phyloP scores from a whole-genome alignment of 2,888 invertebrate genomes.

The Polyommatus icarus region DNA sequence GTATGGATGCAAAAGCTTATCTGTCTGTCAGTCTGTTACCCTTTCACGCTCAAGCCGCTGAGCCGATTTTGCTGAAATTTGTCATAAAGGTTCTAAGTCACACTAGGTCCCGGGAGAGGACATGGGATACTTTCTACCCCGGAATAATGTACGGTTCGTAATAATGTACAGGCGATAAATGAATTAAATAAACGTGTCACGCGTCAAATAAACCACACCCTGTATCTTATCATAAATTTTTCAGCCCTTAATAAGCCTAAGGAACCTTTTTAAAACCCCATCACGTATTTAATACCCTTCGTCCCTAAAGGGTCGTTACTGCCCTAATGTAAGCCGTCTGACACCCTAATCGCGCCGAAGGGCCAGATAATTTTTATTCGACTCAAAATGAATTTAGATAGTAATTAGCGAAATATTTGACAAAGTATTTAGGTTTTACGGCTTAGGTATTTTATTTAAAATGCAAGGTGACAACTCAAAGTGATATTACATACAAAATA shows the following conservation, averaged over 20 bases:
- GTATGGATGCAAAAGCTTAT: no score
- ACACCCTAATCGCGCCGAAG: neutral
- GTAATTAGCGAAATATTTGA: neutral
- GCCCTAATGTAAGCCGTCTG: neutral
- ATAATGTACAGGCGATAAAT: no score
- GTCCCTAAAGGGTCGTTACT: slow-evolving; percentile 3
- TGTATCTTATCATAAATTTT: slow-evolving; percentile 3
- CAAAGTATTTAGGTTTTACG: neutral
- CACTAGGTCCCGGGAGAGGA: no score
- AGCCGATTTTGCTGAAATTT: no score
- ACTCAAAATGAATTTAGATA: neutral
- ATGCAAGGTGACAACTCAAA: no score
- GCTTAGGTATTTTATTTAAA: neutral
- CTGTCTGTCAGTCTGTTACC: no score
- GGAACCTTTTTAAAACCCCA: slow-evolving; percentile 2
- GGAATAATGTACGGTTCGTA: no score
- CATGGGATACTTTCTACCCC: no score
- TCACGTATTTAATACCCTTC: slow-evolving; percentile 12
- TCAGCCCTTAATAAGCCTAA: neutral
- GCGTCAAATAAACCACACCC: neutral
- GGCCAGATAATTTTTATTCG: neutral
- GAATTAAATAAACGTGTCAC: neutral
- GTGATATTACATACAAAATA: no score
- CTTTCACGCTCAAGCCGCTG: no score
- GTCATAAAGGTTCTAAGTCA: no score